phyloP scores from a whole-genome alignment of 2,113 vertebrate genomes.

The Guaruba guarouba region DNA sequence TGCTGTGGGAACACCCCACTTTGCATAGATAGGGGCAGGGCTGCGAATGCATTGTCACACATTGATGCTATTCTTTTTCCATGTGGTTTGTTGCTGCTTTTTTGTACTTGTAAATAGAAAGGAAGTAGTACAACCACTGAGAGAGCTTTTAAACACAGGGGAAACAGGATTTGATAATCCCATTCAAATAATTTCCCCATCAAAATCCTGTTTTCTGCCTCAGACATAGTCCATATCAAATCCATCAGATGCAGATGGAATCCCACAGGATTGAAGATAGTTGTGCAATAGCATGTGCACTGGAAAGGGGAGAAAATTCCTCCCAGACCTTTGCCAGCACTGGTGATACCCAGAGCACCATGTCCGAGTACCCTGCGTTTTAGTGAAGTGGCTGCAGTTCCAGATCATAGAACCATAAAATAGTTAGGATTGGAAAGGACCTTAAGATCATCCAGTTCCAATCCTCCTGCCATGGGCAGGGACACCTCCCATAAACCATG shows the following conservation, averaged over 20 bases:
- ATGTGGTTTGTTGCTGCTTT: neutral
- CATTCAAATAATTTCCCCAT: neutral
- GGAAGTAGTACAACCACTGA: neutral
- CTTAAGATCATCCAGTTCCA: too few species aligned
- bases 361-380: fast-evolving
- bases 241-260: neutral
- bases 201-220: neutral
- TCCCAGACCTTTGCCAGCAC: neutral
- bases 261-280: fast-evolving
- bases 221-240: neutral
- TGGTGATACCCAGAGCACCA: neutral
- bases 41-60: fast-evolving
- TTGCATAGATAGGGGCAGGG: neutral
- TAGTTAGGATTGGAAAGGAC: too few species aligned
- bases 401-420: neutral
- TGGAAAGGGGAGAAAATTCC: neutral
- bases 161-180: neutral
- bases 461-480: too few species aligned
- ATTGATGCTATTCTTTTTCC: neutral
- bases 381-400: neutral
- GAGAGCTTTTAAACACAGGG: neutral
- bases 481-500: too few species aligned
- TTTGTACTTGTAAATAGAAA: neutral
- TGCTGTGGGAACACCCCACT: neutral
- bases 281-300: neutral